phyloP scores from a whole-genome alignment of 2,797 vertebrate genomes.

The Chaenodraco wilsoni region DNA sequence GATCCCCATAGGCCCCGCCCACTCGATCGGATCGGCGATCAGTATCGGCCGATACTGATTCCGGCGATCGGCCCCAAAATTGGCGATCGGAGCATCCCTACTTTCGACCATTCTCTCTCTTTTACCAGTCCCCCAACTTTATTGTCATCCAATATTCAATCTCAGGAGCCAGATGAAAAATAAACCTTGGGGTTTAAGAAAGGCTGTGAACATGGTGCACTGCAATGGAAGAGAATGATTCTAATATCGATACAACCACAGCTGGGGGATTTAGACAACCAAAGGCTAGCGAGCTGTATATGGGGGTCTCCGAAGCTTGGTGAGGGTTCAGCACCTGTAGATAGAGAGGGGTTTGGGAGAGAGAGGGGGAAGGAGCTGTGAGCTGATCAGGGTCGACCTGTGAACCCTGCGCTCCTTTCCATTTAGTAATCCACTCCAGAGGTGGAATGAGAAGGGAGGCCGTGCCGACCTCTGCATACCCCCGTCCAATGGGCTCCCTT shows the following conservation, averaged over 20 bases:
- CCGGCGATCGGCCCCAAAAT: no score
- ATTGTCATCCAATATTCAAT: constrained; percentile 11
- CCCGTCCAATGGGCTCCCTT: constrained; percentile 37
- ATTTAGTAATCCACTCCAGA: constrained; percentile 70
- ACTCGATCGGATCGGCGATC: no score
- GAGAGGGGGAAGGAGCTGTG: constrained; percentile 25
- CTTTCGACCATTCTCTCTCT: constrained; percentile 25
- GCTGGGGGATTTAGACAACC: constrained; percentile 35
- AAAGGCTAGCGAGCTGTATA: constrained; percentile 5
- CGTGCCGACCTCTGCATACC: constrained; percentile 40
- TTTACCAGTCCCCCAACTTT: constrained; percentile 13
- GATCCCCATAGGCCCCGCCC: no score
- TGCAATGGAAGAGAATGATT: constrained; percentile 33
- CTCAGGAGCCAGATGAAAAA: constrained; percentile 35
- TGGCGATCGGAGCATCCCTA: no score
- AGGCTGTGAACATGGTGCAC: constrained; percentile 10
- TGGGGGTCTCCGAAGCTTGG: constrained; percentile 28
- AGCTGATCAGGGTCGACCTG: constrained; percentile 56
- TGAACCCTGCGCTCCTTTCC: constrained; percentile 63
- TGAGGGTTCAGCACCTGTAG: constrained; percentile 26
- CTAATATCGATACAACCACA: constrained; percentile 38
- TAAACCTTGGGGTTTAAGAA: constrained; percentile 43
- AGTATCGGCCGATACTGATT: no score
- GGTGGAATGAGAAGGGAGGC: constrained; percentile 67
- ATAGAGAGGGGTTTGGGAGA: constrained; percentile 7